These are phyloP conservation scores for Spinus olivaceus DNA, from an alignment of 2,797 vertebrate species.

Conservation along the genomic window DNA sequence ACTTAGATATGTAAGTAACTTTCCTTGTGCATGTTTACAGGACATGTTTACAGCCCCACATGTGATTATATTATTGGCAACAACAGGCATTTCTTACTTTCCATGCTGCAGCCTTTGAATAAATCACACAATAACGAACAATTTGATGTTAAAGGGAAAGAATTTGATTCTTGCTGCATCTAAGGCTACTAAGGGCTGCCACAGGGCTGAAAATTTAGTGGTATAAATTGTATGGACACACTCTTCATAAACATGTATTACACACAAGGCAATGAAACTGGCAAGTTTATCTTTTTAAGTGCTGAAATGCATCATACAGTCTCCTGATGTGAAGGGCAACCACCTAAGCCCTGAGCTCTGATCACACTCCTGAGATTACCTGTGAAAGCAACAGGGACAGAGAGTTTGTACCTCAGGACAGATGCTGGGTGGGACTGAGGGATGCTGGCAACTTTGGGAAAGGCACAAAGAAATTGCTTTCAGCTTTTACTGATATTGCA, in stretches of 20 bases:
- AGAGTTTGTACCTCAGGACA: background rate
- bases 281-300: background rate
- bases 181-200: background rate
- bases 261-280: background rate
- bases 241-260: background rate
- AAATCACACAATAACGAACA: background rate
- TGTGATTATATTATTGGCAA: slow-evolving; percentile 24
- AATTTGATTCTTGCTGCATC: background rate
- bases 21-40: slow-evolving; percentile 5
- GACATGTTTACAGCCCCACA: background rate
- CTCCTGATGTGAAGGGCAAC: background rate
- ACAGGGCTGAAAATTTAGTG: background rate
- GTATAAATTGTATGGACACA: background rate
- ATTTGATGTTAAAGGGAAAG: slow-evolving; percentile 18
- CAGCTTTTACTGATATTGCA: background rate
- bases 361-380: background rate
- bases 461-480: background rate
- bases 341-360: background rate
- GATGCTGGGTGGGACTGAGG: accelerated
- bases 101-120: background rate
- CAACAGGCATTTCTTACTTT: background rate
- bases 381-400: background rate
- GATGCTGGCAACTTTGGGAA: background rate
- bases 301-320: background rate
- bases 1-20: slow-evolving; percentile 23